phyloP scores from a whole-genome alignment of 2,797 vertebrate species.

The Sebastes hubbsi region DNA sequence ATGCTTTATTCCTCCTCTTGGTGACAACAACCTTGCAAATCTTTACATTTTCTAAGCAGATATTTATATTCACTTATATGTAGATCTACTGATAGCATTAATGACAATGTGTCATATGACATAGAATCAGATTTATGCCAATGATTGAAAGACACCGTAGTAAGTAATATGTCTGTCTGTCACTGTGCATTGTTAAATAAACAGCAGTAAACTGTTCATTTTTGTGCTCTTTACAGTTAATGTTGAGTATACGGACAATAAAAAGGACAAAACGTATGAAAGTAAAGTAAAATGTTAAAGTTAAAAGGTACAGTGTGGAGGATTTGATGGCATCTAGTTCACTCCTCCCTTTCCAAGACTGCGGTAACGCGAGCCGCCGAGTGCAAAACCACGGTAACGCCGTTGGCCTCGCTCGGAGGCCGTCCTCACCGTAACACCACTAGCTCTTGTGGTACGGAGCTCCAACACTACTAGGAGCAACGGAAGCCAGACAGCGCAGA shows the following conservation, averaged over 20 bases:
- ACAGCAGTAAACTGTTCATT: neutral
- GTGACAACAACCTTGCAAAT: neutral
- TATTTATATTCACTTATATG: neutral
- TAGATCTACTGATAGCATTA: neutral
- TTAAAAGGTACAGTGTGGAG: no score
- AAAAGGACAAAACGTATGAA: neutral
- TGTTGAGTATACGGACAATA: neutral
- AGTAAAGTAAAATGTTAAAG: neutral
- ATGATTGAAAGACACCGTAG: neutral
- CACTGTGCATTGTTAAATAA: neutral
- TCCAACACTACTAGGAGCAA: no score
- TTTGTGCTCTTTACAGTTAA: neutral
- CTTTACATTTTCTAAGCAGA: neutral
- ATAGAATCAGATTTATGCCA: neutral
- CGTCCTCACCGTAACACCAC: no score
- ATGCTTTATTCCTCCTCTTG: neutral
- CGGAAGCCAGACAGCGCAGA: no score
- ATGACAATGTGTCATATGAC: neutral
- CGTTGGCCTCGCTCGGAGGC: no score
- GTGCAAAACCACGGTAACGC: no score
- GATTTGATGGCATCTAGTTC: no score
- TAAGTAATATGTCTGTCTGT: neutral
- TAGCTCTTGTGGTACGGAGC: no score
- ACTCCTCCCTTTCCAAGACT: no score
- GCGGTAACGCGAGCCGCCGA: rapidly evolving